These are phyloP conservation scores for Rhinichthys osculus DNA, from an alignment of 2,797 vertebrate genomes.

Conservation along the genomic window DNA sequence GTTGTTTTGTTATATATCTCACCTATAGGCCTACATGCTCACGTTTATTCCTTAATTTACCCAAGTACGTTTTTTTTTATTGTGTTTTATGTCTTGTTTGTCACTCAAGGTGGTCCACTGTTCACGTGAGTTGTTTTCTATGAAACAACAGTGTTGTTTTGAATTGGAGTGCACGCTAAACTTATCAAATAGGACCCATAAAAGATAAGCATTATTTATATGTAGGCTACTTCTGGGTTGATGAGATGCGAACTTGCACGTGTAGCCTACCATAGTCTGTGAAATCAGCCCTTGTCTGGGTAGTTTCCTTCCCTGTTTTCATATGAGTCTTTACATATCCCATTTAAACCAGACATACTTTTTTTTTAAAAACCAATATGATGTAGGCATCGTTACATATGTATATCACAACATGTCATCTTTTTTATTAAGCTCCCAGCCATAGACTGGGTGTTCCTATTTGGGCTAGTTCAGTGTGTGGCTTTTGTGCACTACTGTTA, in stretches of 20 bases:
- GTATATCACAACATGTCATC: background rate
- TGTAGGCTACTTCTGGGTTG: background rate
- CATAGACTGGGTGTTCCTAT: conserved; percentile 69
- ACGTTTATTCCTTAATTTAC: too few species aligned
- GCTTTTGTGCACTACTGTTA: conserved; percentile 70
- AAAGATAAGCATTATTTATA: background rate
- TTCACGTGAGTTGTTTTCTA: background rate
- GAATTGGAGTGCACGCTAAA: background rate
- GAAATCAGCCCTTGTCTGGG: background rate
- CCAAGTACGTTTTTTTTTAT: background rate
- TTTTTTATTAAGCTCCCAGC: conserved; percentile 37
- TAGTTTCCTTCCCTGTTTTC: background rate
- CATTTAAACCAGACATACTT: background rate
- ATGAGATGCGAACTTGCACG: conserved; percentile 13
- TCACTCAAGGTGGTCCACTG: background rate
- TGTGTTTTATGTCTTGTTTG: background rate
- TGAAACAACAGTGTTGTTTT: conserved; percentile 1
- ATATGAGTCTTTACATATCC: background rate
- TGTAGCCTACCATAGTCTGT: background rate
- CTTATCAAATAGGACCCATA: background rate
- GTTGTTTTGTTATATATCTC: conserved; percentile 72
- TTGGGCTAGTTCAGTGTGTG: conserved; percentile 70
- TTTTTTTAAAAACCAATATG: background rate
- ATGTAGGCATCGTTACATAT: background rate
- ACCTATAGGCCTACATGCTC: background rate